Evolutionary conservation across 2,113 vertebrate genomes (phyloP), one percentile per base, ranked within the genome.

Genomic region (Megaceryle maxima): DNA sequence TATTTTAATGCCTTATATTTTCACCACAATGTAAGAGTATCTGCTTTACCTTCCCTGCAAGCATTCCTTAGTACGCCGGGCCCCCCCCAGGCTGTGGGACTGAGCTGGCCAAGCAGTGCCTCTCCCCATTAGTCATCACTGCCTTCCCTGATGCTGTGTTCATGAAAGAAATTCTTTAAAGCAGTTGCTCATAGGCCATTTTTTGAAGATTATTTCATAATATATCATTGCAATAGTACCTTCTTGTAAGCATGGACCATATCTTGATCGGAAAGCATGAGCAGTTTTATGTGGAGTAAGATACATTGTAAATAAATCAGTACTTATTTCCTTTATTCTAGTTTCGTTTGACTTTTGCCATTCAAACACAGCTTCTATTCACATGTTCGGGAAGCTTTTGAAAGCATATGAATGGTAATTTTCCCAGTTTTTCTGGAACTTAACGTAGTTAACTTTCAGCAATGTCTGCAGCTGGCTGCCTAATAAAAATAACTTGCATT

Each of bases 401-500:
- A 94, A 95, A 79, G 48, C 46, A 39, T 80, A 56, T 74, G 83
- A 92, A 88, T 85, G 48, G 46, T 93, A 80, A 74, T 90, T 97
- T 94, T 83, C 69, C 39, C 44, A 48, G 62, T 83, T 95, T 88
- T 93, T 88, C 76, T 92, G 92, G 60, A 93, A 92, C 63, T 93
- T 88, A 28, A 55, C 4, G 0, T 84, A 56, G 68, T 94, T 92
- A 57, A 83, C 37, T 83, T 94, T 48, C 83, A 92, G 64, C 56
- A 70, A 19, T 63, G n/a, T 63, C 68, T 92, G 92, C 83, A 90
- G 72, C 83, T 95, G 72, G 37, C 76, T 93, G 84, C 75, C 68
- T 95, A 46, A 62, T 93, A 95, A 96, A 96, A 96, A 92, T 95
- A 44, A 83, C 83, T 92, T 90, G 68, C 76, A 76, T 96, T 94